A percentile compares a stretch with the other conserved stretches of the same genome.
Evolutionary conservation across 2,113 vertebrate species (phyloP).

Genomic region (Syrrhaptes paradoxus): DNA sequence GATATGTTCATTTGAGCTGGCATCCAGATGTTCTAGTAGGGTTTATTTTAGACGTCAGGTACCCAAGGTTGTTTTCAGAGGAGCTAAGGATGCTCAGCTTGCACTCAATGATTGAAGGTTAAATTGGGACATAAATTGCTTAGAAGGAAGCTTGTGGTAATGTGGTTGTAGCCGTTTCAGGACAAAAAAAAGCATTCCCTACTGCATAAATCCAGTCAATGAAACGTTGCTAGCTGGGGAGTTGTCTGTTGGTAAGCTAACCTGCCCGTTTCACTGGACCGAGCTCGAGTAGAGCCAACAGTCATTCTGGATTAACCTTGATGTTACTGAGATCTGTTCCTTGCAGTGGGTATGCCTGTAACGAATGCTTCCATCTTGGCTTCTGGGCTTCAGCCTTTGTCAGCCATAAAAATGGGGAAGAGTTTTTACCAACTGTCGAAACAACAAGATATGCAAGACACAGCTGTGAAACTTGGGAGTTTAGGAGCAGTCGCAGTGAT

Average conservation of each 20-base stretch:
- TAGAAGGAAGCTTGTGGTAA: background rate
- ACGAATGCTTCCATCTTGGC: background rate
- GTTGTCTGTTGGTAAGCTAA: background rate
- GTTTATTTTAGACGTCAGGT: background rate
- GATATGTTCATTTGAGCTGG: rapidly evolving
- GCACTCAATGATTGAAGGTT: background rate
- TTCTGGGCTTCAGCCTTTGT: background rate
- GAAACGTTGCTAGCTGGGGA: background rate
- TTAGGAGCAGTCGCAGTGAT: background rate
- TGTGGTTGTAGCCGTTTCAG: background rate
- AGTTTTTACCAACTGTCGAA: background rate
- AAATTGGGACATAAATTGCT: background rate
- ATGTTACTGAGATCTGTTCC: background rate
- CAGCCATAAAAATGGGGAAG: background rate
- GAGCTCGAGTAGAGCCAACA: background rate
- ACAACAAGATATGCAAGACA: background rate
- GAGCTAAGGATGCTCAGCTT: background rate
- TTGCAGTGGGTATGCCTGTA: background rate
- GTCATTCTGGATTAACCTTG: background rate
- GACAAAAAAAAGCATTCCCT: background rate
- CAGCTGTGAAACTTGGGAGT: background rate
- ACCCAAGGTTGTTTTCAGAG: background rate
- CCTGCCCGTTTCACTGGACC: background rate
- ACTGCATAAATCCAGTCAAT: background rate
- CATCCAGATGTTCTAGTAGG: background rate